phyloP scores from a whole-genome alignment of 2,888 invertebrate species.

The Cephonodes hylas region DNA sequence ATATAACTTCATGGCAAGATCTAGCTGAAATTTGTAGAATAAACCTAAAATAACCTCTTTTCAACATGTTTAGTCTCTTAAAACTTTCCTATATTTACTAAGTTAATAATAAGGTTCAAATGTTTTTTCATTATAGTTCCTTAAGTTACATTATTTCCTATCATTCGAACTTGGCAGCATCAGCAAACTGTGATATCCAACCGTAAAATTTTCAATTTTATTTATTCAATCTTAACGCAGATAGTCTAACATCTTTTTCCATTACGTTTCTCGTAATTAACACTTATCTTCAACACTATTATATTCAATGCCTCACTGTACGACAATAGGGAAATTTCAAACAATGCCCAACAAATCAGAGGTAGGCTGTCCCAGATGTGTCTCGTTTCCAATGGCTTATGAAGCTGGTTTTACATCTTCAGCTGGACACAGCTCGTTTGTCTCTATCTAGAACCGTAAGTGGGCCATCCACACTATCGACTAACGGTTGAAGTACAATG shows the following conservation, averaged over 20 bases:
- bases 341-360: background rate
- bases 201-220: too few species aligned
- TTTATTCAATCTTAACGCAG: background rate
- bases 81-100: too few species aligned
- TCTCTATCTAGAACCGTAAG: conserved; percentile 47
- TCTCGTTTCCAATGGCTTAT: conserved; percentile 46
- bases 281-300: background rate
- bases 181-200: too few species aligned
- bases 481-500: conserved; percentile 74
- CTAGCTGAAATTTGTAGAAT: too few species aligned
- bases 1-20: too few species aligned
- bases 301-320: background rate
- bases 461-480: conserved; percentile 51
- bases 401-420: conserved; percentile 56
- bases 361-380: conserved; percentile 37
- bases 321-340: background rate
- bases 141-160: too few species aligned
- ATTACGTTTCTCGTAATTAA: background rate
- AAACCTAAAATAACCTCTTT: too few species aligned
- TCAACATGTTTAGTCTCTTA: too few species aligned
- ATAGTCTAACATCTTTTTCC: background rate
- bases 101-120: too few species aligned
- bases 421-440: conserved; percentile 48
- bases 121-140: too few species aligned
- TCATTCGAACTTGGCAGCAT: too few species aligned